Conservation (phyloP, 1,140 invertebrate genomes). For the Drosophila novamexicana region DNA sequence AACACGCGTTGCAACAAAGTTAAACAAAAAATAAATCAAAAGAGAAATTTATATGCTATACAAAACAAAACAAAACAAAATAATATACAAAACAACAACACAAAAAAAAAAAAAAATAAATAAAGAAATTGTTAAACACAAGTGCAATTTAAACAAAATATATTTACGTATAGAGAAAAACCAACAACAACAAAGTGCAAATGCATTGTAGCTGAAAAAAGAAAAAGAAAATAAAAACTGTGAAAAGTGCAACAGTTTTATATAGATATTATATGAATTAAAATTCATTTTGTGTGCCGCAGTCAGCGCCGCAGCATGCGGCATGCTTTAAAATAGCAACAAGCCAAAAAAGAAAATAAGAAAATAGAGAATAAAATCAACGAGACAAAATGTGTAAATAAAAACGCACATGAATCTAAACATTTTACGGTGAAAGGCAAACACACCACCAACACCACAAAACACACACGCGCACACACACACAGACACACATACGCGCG, state of each 20-base stretch:
- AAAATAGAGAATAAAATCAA: slow-evolving; percentile 14
- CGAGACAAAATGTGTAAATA: slow-evolving; percentile 50
- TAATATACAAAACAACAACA: neutral
- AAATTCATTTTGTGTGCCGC: slow-evolving; percentile 13
- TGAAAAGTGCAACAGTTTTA: slow-evolving; percentile 32
- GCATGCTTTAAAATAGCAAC: slow-evolving; percentile 46
- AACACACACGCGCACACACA: slow-evolving; percentile 13
- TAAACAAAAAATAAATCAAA: slow-evolving; percentile 15
- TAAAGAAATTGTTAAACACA: slow-evolving; percentile 64
- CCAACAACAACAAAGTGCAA: slow-evolving; percentile 69
- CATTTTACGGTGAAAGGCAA: slow-evolving; percentile 58
- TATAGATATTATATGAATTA: slow-evolving; percentile 38
- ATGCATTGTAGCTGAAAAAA: slow-evolving; percentile 70
- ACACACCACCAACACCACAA: slow-evolving; percentile 38
- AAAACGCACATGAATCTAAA: slow-evolving; percentile 56
- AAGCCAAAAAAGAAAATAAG: slow-evolving; percentile 15
- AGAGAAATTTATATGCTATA: slow-evolving; percentile 38
- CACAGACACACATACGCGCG: neutral
- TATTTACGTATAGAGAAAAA: slow-evolving; percentile 25
- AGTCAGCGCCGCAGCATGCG: slow-evolving; percentile 33
- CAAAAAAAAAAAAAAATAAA: neutral
- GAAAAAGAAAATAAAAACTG: slow-evolving; percentile 38
- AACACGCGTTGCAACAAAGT: slow-evolving; percentile 46
- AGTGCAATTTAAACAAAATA: slow-evolving; percentile 68
- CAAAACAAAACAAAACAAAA: slow-evolving; percentile 21